Base-by-base conservation (phyloP, 2,113 vertebrate species). In the Tylochromis polylepis region DNA sequence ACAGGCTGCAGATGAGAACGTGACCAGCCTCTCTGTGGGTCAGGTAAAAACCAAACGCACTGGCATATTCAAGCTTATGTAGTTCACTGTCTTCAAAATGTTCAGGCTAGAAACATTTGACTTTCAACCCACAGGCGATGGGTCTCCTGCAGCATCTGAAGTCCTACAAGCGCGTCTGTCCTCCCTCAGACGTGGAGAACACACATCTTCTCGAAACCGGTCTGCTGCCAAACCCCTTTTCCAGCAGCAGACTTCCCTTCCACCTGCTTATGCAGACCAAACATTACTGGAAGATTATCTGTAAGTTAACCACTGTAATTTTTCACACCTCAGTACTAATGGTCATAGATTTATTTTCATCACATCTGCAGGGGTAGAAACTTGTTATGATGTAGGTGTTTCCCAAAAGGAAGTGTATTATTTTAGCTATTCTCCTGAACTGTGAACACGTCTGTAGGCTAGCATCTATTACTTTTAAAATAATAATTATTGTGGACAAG, bases 81-180 rank as follows among this genome's bases (percentile, higher is more conserved):
- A 18, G 1, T 67, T 24, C 3, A 1, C 22, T 41, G 3, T 78
- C 4, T 29, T 82, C 6, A 11, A 58, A 51, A 56, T 65, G 2
- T 67, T 12, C 46, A 58, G 22, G 49, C 3, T 29, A 38, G 3
- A 29, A 83, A 20, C 51, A 12, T 12, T 8, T 56, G 49, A 46
- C 3, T 78, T 88, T 15, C 79, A 22, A 82, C 22, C 34, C 27
- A 4, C 22, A 99, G 98, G 97, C 97, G 20, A 93, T 97, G 93
- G 97, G 95, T 79, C 96, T 99, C 20, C 96, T 99, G 67, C 97
- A 97, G 89, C 98, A 98, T 53, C 94, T 99, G 89, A 97, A 97
- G 84, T 99, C 98, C 2, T 99, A 99, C 20, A 96, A 88, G 77
- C 97, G 98, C 49, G 94, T 97, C 38, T 97, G 97, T 49, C 93